Evolutionary conservation across 2,888 invertebrate species (phyloP), one percentile per base, ranked within the genome.

Genomic region (Drosophila melanosoma): DNA sequence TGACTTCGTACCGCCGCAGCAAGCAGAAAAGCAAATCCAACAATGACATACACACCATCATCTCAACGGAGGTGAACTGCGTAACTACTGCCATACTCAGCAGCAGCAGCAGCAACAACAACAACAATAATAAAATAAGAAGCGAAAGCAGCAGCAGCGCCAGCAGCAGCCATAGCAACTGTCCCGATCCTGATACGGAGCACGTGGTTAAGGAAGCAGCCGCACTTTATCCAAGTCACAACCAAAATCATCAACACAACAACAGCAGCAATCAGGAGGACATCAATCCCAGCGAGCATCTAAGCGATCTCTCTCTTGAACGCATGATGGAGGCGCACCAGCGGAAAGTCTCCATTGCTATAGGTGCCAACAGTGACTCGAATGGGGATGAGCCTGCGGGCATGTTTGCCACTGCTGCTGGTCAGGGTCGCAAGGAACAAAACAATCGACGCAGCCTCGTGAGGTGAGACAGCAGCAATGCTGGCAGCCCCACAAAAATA

Each of bases 401-500:
- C 40, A 61, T 70, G 62, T 57, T 64, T 65, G 64, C 40, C 58
- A 78, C 67, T 65, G 89, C 75, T 58, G 54, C 63, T 35, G 74
- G 73, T 17, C 81, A 76, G 54, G 91, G 91, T 32, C 92, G 92
- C 42, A 93, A 93, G 85, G 93, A 93, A 77, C 91, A 90, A 56
- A 93, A 93, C 74, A 93, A 92, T 84, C 91, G 93, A 20, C 90
- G 93, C 57, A 92, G 92, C 74, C 79, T 92, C 77, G 93, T 93
- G 77, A 93, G 93, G 93, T 93, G 92, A 91, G 89, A 23, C 23
- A 65, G 33, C 61, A 45, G n/a, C 59, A 36, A 26, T 23, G 35
- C 15, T 17, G 33, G 42, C 53, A 20, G 48, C 15, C 26, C 45
- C 26, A 45, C 20, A 23, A 45, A 45, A 45, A 23, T 15, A 15